phyloP scores from a whole-genome alignment of 2,797 vertebrate genomes.

The Urosaurus nigricauda region DNA sequence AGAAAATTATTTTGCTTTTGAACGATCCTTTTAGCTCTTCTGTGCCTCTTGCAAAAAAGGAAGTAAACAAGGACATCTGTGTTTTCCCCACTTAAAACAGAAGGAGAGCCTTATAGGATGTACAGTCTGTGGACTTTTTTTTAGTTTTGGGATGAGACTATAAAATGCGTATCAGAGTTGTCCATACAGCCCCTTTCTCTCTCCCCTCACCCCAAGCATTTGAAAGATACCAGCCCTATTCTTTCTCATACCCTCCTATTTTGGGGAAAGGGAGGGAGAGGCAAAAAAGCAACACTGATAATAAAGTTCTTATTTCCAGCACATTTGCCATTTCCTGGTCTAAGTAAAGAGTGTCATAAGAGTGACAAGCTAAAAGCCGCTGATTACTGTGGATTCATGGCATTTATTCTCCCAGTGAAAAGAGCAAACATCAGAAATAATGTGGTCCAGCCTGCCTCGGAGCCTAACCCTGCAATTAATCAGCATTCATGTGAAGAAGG shows the following conservation, averaged over 20 bases:
- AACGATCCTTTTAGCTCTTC: not conserved
- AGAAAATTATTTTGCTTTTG: not conserved
- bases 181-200: accelerated
- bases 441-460: constrained; percentile 74
- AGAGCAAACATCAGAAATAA: constrained; percentile 79
- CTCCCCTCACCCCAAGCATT: not conserved
- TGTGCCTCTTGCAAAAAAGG: not conserved
- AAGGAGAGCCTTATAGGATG: not conserved
- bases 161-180: constrained; percentile 22
- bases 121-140: not conserved
- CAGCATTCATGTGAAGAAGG: constrained; percentile 77
- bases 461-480: constrained; percentile 81
- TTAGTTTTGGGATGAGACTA: not conserved
- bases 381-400: constrained; percentile 80
- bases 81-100: not conserved
- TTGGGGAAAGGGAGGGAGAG: constrained; percentile 34
- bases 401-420: constrained; percentile 77
- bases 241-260: constrained; percentile 49
- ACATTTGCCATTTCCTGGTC: constrained; percentile 79
- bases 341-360: constrained; percentile 79
- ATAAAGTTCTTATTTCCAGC: constrained; percentile 79
- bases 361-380: constrained; percentile 79
- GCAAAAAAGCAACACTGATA: constrained; percentile 57
- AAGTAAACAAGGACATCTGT: too few species aligned
- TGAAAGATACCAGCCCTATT: constrained; percentile 14